Base-by-base conservation (phyloP, 2,888 invertebrate species). In the Cylindroiulus punctatus region DNA sequence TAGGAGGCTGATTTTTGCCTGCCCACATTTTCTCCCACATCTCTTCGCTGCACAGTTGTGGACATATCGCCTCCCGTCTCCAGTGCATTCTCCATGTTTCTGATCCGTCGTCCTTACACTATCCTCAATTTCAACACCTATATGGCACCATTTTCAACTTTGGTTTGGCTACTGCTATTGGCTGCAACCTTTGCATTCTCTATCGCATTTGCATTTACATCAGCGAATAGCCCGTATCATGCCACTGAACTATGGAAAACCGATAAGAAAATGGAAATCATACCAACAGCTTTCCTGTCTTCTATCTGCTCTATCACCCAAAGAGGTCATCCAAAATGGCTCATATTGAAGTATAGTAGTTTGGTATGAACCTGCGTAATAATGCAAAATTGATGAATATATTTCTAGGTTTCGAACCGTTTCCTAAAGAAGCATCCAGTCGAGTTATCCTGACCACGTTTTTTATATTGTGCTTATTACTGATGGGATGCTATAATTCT, bases 1-100 rank as follows among this genome's bases (percentile, higher is more conserved):
- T 10, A 86, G 86, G 86, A 86, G 84, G 86, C 84, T 14, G 86
- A 86, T 36, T 36, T 84, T 12, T 47, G 84, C 36, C 26, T 86
- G n/a, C 86, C 86, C 12, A 44, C 84, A n/a, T 84, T 86, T 44
- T 84, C 86, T 19, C 42, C 36, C 12, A 86, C 86, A 4, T 5
- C 42, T n/a, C 30, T 30, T 12, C 84, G 86, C 30, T 26, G 26
- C 22, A 36, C 32, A n/a, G 84, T 84, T 10, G 32, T 84, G 36
- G 86, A 86, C 36, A 86, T 65, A 14, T 44, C 52, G 8, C 57
- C 57, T 1, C 84, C 84, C 10, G 42, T 86, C 26, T 86, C 86
- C 44, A 84, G 40, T 22, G 36, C 86, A 40, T 84, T 42, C 30
- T 84, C 86, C n/a, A 42, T 81, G 42, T 86, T 86, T 57, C 30